Percentiles rank a stretch among this genome's conserved stretches.
These are phyloP conservation scores for Tachyglossus aculeatus DNA, from an alignment of 2,797 vertebrate genomes.

Conservation along the genomic window DNA sequence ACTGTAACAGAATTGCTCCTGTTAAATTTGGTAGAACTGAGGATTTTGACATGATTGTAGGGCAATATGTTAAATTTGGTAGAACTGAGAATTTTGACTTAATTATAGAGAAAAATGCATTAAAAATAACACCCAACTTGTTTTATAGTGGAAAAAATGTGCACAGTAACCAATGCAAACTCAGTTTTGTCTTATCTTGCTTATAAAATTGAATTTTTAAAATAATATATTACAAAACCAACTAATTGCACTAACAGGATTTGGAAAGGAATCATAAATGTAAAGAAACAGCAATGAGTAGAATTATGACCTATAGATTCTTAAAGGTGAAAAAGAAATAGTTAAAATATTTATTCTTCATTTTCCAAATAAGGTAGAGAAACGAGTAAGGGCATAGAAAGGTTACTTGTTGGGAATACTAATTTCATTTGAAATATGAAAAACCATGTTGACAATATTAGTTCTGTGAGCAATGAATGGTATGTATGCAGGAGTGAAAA, in stretches of 20 bases:
- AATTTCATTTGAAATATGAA: not conserved
- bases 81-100: too few species aligned
- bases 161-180: conserved; percentile 43
- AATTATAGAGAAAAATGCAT: too few species aligned
- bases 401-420: not conserved
- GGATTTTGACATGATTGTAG: too few species aligned
- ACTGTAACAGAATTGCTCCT: too few species aligned
- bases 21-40: too few species aligned
- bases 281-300: conserved; percentile 22
- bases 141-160: conserved; percentile 20
- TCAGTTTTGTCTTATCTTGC: conserved; percentile 37
- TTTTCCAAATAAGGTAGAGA: conserved; percentile 19
- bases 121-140: too few species aligned
- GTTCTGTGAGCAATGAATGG: conserved; percentile 62
- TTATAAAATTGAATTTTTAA: conserved; percentile 14
- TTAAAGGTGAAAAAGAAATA: conserved; percentile 37
- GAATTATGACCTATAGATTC: conserved; percentile 30
- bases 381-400: conserved; percentile 10
- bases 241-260: conserved; percentile 36
- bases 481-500: conserved; percentile 61
- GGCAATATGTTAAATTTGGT: too few species aligned
- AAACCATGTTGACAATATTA: conserved; percentile 39
- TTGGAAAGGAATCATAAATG: conserved; percentile 8
- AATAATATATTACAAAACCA: conserved; percentile 23
- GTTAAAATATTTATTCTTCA: conserved; percentile 33